Evolutionary conservation across 2,888 invertebrate species (phyloP), one percentile per base, ranked within the genome.

Genomic region (Podotricha telesiphe): DNA sequence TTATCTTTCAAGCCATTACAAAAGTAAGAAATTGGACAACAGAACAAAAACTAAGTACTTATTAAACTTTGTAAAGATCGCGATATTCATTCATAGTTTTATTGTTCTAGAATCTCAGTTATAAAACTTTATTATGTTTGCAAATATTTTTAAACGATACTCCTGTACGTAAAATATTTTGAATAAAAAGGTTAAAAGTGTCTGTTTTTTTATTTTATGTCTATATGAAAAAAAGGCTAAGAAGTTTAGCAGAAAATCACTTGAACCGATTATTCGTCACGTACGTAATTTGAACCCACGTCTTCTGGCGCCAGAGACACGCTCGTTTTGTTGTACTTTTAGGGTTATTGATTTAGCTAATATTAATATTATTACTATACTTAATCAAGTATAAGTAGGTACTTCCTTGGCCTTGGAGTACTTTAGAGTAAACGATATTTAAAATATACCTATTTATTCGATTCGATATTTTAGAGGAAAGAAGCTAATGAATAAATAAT

Each of bases 281-380:
- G 62, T 62, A 62, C 48, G 62, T 62, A 62, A 62, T 48, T 62
- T 34, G 62, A 62, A 62, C 62, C 62, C 62, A 48, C 62, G 17
- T 47, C 37, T 48, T 48, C 48, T 62, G 62, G 62, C 62, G 62
- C 62, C 62, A 62, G 62, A 62, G 34, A 34, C 62, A 62, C 28
- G 59, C 48, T 19, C 34, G 62, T 62, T 48, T 48, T 62, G 48
- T 62, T 62, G 34, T 62, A 47, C 17, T 48, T 62, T 62, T 62
- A 62, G 34, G 19, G 62, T 34, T 62, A 47, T 34, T 62, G 48
- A 17, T 62, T 62, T 62, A 62, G 17, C 19, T 62, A n/a, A 62
- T 48, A 47, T 62, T 48, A 37, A 37, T 48, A 58, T 58, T 20
- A 42, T 5, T 42, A 42, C 15, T 2, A 40, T 58, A 2, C 20